A percentile compares a stretch with the other conserved stretches of the same genome.
phyloP scores from a whole-genome alignment of 1,140 invertebrate species.

The Dreissena rostriformis region DNA sequence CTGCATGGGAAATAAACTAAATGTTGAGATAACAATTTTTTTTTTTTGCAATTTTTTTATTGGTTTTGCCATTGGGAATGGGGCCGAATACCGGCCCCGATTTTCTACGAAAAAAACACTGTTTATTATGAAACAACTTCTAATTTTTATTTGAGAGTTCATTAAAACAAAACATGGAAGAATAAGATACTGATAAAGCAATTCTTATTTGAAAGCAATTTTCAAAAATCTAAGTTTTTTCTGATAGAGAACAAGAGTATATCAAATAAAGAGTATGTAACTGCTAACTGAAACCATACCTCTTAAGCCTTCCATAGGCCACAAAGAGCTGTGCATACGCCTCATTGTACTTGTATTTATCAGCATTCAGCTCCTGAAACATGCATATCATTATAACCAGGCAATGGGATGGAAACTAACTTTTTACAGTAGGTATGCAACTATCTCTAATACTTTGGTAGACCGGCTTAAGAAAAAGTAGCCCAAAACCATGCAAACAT shows the following conservation, averaged over 20 bases:
- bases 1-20: too few species aligned
- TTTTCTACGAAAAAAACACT: too few species aligned
- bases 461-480: not conserved
- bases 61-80: too few species aligned
- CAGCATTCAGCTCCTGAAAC: conserved; percentile 64
- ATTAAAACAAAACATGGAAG: too few species aligned
- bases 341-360: conserved; percentile 62
- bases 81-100: too few species aligned
- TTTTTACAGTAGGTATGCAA: not conserved
- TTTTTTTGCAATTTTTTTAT: too few species aligned
- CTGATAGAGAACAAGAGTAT: not conserved
- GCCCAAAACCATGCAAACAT: not conserved
- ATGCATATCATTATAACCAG: not conserved
- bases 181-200: not conserved
- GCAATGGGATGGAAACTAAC: not conserved
- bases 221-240: not conserved
- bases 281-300: conserved; percentile 52
- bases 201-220: not conserved
- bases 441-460: not conserved
- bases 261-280: not conserved
- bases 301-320: conserved; percentile 69
- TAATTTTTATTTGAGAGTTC: too few species aligned
- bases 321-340: conserved; percentile 68
- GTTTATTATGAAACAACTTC: too few species aligned
- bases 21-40: too few species aligned